phyloP scores from a whole-genome alignment of 2,113 vertebrate species.

The Channa argus region DNA sequence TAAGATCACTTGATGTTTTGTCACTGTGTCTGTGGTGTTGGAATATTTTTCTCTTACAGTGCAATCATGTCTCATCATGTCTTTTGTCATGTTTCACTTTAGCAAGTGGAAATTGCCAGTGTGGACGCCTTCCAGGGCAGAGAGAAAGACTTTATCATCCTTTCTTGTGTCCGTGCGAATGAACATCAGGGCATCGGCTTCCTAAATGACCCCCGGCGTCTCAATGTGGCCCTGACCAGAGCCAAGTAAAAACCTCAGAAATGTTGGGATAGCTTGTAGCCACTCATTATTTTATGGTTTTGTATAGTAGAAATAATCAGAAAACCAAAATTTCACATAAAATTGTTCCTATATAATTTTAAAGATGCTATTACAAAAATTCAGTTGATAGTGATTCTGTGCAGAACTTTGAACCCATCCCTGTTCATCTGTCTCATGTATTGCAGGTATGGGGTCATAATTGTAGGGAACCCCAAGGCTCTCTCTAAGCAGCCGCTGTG shows the following conservation, averaged over 20 bases:
- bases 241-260: constrained; percentile 85
- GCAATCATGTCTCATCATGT: not conserved
- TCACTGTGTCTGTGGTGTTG: no score
- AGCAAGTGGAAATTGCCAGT: constrained; percentile 99
- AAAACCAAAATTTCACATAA: not conserved
- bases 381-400: not conserved
- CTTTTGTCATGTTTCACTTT: not conserved
- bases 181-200: constrained; percentile 99
- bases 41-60: not conserved
- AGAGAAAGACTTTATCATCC: constrained; percentile 99
- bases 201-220: constrained; percentile 94
- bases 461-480: constrained; percentile 97
- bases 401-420: not conserved
- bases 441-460: constrained; percentile 95
- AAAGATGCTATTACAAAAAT: not conserved
- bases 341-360: not conserved
- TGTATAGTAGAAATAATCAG: not conserved
- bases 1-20: not conserved
- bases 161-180: constrained; percentile 97
- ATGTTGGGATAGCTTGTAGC: not conserved
- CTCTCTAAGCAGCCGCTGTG: constrained; percentile 98
- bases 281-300: not conserved
- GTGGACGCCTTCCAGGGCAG: constrained; percentile 98
- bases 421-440: constrained; percentile 10
- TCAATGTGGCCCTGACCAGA: constrained; percentile 97